Evolutionary conservation across 2,113 vertebrate genomes (phyloP).

Genomic region (Lagopus muta): DNA sequence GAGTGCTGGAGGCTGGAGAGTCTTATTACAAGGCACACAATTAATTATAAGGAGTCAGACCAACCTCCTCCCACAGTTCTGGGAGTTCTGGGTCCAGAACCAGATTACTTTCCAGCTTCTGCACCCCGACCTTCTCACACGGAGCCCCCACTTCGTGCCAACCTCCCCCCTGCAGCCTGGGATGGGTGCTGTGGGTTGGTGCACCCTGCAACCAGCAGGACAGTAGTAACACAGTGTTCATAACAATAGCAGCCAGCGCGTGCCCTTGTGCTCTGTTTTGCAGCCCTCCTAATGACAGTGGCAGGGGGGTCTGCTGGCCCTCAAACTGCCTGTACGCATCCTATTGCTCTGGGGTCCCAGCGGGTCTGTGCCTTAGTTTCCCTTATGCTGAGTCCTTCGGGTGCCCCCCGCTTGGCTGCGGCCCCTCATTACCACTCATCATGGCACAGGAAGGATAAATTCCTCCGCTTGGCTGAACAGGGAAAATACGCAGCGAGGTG

Average conservation of each 20-base stretch:
- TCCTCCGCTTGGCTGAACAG: slow-evolving; percentile 74
- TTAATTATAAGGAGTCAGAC: slow-evolving; percentile 82
- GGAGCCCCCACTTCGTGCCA: not conserved
- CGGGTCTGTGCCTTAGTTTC: slow-evolving; percentile 25
- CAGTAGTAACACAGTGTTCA: no score
- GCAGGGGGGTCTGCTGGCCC: fast-evolving
- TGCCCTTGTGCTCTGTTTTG: not conserved
- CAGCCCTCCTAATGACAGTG: not conserved
- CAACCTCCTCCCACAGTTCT: slow-evolving; percentile 68
- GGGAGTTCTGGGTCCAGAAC: slow-evolving; percentile 72
- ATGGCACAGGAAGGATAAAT: slow-evolving; percentile 79
- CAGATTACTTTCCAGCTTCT: slow-evolving; percentile 70
- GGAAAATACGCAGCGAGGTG: slow-evolving; percentile 76
- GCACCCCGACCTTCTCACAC: not conserved
- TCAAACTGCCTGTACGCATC: fast-evolving
- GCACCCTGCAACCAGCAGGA: not conserved
- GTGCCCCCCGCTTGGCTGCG: no score
- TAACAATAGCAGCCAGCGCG: fast-evolving
- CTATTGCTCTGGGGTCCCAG: fast-evolving
- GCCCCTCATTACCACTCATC: slow-evolving; percentile 64
- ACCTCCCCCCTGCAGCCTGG: not conserved
- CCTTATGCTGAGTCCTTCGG: not conserved
- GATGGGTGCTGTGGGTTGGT: not conserved
- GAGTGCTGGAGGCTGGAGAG: slow-evolving; percentile 79
- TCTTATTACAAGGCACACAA: slow-evolving; percentile 80